Evolutionary conservation across 2,888 invertebrate genomes (phyloP), one percentile per base, ranked within the genome.

Genomic region (Phymatocera aterrima): DNA sequence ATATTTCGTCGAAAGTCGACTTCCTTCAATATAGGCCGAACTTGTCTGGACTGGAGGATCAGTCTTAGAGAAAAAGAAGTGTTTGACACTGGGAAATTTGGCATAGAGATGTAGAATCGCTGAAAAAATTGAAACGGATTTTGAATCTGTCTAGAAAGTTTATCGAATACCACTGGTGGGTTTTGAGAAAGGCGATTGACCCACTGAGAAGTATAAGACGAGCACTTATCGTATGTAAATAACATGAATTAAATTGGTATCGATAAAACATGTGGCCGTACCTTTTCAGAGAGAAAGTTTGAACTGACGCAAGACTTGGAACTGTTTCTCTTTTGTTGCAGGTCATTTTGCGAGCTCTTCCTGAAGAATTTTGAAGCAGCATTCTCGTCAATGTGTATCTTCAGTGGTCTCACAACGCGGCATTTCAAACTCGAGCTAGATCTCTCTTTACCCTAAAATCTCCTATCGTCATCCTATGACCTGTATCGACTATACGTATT

Each of bases 311-410:
- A 72, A 72, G 72, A 72, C 18, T 34, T 72, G 15, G 43, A 72
- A 72, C 51, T 31, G 48, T 48, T 48, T 72, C 72, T 72, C 24
- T 75, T 57, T 75, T 75, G 75, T 75, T 75, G 18, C 75, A 75
- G 75, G 57, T 75, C 75, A 75, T 75, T 37, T 72, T 51, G 48
- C 18, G 51, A 72, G 72, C 72, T 51, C 31, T 18, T 51, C 28
- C 48, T 15, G 72, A 72, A 72, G 72, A 48, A 72, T 6, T n/a
- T n/a, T 21, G 24, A 24, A 72, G 18, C 51, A 72, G 31, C 70
- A 31, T 72, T 18, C 3, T 18, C 18, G 18, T n/a, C 31, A 34
- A 34, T 21, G 31, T n/a, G n/a, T 2, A 31, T 72, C 34, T 51
- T 34, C 48, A 31, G 18, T 51, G 18, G 51, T 31, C 43, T 28